Evolutionary conservation across 2,888 invertebrate species (phyloP), one percentile per base, ranked within the genome.

Genomic region (Apoda limacodes): DNA sequence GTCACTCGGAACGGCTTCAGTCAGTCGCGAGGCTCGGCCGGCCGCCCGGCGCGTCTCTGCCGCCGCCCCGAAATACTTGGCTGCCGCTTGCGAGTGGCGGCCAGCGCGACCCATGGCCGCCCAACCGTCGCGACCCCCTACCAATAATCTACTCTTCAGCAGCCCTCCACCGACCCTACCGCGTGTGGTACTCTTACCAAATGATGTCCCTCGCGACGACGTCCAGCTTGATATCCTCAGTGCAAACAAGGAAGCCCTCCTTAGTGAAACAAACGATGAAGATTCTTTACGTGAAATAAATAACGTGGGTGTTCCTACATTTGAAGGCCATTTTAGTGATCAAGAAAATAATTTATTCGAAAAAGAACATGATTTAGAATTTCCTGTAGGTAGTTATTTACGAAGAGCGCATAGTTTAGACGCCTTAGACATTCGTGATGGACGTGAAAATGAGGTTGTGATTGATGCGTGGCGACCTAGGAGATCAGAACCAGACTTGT

Each of bases 1-100:
- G 80, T 80, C 80, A 76, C 72, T 67, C 62, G 60, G 71, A 62
- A 60, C 78, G 72, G 71, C 72, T 71, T 80, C 74, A 75, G 76
- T 78, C 78, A 76, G 76, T 78, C 70, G 71, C 71, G 68, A 72
- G 71, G 60, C 63, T 70, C 63, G 58, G 69, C 65, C 71, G 72
- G 69, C 65, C 71, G 75, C 69, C 70, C 71, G 75, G 64, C 68
- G 70, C 67, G 68, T 74, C 65, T 68, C 64, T 58, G 57, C 60
- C 62, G 55, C 52, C 53, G 60, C 42, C 43, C 47, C 45, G 46
- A 48, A 38, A 35, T 40, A 34, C 44, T 39, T 37, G 37, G 34
- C 37, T 56, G 60, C 55, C 50, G 56, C 61, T 63, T 60, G 61
- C 57, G 60, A 63, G 62, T 61, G 61, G 62, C 64, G 75, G 65